phyloP scores from a whole-genome alignment of 1,140 invertebrate species.

The Diorhabda elongata region DNA sequence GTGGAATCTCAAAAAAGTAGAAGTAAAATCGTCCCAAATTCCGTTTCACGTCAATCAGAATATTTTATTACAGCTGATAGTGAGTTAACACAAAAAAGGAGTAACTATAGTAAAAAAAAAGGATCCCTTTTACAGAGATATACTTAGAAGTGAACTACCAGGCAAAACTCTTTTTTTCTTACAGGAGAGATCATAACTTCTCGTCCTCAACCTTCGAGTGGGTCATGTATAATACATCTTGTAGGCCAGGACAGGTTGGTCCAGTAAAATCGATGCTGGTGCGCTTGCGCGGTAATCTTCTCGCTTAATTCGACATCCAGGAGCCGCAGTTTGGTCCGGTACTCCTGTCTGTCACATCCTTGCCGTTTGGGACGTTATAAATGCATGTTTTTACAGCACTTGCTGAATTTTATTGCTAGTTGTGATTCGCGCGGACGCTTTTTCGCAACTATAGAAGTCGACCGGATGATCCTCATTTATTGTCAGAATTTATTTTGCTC shows the following conservation, averaged over 20 bases:
- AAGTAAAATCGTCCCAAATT: neutral
- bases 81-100: constrained; percentile 2
- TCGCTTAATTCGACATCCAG: constrained; percentile 31
- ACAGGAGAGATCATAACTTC: constrained; percentile 25
- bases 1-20: neutral
- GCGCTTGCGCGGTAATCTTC: constrained; percentile 30
- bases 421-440: neutral
- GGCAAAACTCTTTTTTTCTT: constrained; percentile 10
- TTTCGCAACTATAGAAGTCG: neutral
- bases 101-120: neutral
- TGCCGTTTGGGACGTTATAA: neutral
- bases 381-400: constrained; percentile 9
- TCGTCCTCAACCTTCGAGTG: constrained; percentile 29
- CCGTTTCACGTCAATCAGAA: constrained; percentile 6
- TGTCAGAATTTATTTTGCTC: neutral
- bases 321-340: constrained; percentile 34
- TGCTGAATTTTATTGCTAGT: neutral
- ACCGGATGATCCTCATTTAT: neutral
- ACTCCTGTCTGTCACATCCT: constrained; percentile 18
- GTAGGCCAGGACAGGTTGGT: constrained; percentile 35
- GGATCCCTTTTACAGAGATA: neutral
- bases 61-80: constrained; percentile 10
- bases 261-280: constrained; percentile 35
- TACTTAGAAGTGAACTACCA: neutral
- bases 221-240: constrained; percentile 39